phyloP scores from a whole-genome alignment of 2,888 invertebrate species.

The Metallyticus violacea region DNA sequence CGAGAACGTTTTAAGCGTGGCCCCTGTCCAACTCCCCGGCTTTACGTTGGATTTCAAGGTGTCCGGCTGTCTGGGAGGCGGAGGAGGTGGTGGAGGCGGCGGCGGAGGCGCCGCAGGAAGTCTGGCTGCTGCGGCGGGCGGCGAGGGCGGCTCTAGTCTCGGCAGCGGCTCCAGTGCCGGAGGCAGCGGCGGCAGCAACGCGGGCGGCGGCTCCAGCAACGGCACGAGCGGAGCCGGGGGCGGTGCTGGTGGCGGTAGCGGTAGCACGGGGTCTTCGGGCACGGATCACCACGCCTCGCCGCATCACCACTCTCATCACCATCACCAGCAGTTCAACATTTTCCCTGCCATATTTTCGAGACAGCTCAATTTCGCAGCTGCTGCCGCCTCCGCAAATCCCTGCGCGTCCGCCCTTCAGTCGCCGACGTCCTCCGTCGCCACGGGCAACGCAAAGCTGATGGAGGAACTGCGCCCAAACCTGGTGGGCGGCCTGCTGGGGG shows the following conservation, averaged over 20 bases:
- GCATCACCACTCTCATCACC: slow-evolving; percentile 49
- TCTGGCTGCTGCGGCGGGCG: slow-evolving; percentile 7
- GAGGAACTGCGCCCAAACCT: slow-evolving; percentile 82
- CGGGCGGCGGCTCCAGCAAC: not conserved
- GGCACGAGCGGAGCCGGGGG: slow-evolving; percentile 41
- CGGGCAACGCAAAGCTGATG: slow-evolving; percentile 51
- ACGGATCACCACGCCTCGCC: slow-evolving; percentile 47
- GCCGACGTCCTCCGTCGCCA: slow-evolving; percentile 16
- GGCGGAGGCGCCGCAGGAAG: not conserved
- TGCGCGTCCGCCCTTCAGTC: slow-evolving; percentile 20
- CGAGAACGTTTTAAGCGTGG: not conserved
- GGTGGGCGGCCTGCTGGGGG: slow-evolving; percentile 73
- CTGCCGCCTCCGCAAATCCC: slow-evolving; percentile 42
- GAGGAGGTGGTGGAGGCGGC: slow-evolving; percentile 17
- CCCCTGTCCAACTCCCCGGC: slow-evolving; percentile 24
- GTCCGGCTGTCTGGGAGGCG: slow-evolving; percentile 19
- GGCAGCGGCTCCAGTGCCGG: not conserved
- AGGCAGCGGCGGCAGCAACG: not conserved
- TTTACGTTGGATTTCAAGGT: slow-evolving; percentile 38
- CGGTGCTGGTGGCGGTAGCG: slow-evolving; percentile 51
- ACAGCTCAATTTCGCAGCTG: slow-evolving; percentile 77
- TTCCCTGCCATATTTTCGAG: slow-evolving; percentile 89
- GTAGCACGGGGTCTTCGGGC: slow-evolving; percentile 32
- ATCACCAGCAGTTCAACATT: slow-evolving; percentile 78
- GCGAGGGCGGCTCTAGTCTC: slow-evolving; percentile 1